These are phyloP conservation scores for Channa striata DNA, from an alignment of 2,797 vertebrate genomes.

Conservation along the genomic window DNA sequence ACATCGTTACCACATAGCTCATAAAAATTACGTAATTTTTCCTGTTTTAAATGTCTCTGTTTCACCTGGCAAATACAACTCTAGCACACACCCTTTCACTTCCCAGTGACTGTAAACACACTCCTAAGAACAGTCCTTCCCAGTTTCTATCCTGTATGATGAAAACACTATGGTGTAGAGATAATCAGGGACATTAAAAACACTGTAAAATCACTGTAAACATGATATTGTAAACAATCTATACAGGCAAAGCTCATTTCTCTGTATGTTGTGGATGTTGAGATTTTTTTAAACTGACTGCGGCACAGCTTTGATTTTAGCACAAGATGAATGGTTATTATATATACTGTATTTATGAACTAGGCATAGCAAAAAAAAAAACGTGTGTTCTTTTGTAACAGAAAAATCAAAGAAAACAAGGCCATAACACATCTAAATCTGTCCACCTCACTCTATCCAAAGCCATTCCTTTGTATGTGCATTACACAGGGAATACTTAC, in stretches of 20 bases:
- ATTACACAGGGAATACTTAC: constrained; percentile 49
- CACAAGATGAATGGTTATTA: constrained; percentile 74
- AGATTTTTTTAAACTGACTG: constrained; percentile 61
- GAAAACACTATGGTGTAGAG: constrained; percentile 50
- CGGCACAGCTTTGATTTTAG: constrained; percentile 77
- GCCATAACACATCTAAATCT: constrained; percentile 33
- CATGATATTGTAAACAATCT: constrained; percentile 57
- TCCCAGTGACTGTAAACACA: constrained; percentile 16
- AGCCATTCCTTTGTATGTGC: constrained; percentile 58
- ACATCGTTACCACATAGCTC: constrained; percentile 53
- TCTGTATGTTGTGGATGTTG: constrained; percentile 65
- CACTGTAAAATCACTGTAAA: constrained; percentile 71
- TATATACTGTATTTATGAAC: constrained; percentile 78
- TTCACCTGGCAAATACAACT: constrained; percentile 47
- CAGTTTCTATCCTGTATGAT: constrained; percentile 42
- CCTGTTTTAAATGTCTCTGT: constrained; percentile 73
- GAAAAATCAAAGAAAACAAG: constrained; percentile 42
- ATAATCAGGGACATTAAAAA: constrained; percentile 68
- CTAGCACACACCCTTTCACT: constrained; percentile 10
- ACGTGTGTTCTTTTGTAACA: constrained; percentile 66
- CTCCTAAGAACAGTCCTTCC: neutral
- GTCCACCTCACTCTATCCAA: constrained; percentile 44
- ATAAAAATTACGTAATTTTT: constrained; percentile 27
- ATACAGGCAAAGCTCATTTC: constrained; percentile 47
- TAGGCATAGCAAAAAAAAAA: constrained; percentile 58